phyloP scores from a whole-genome alignment of 2,797 vertebrate genomes.

The Halcyon badia region DNA sequence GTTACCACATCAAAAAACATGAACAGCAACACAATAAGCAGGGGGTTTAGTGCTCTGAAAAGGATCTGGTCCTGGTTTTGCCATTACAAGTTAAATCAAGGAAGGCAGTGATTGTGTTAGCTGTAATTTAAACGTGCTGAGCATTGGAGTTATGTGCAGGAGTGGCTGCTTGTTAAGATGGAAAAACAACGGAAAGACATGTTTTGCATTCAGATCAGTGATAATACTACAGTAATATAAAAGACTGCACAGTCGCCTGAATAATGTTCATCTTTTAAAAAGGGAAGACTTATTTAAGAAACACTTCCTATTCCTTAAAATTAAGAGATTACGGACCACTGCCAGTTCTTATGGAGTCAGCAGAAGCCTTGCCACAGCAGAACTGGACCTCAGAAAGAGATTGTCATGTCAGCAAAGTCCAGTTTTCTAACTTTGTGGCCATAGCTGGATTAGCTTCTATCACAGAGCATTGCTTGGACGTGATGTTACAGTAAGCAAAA shows the following conservation, averaged over 20 bases:
- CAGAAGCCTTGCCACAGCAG: not conserved
- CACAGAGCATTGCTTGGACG: not conserved
- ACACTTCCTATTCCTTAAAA: not conserved
- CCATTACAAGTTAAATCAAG: conserved; percentile 46
- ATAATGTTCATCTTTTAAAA: not conserved
- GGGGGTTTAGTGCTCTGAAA: not conserved
- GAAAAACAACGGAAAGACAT: conserved; percentile 39
- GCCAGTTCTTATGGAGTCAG: not conserved
- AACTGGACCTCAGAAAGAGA: not conserved
- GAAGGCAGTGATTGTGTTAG: conserved; percentile 44
- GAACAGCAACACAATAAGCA: not conserved
- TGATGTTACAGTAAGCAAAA: not conserved
- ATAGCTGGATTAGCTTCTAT: not conserved
- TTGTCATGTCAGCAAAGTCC: not conserved
- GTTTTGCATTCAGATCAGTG: conserved; percentile 55
- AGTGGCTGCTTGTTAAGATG: conserved; percentile 31
- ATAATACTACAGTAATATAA: conserved; percentile 50
- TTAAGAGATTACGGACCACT: not conserved
- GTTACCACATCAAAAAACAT: conserved; percentile 33
- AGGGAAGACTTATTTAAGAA: conserved; percentile 43
- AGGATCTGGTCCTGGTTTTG: conserved; percentile 50
- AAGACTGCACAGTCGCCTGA: conserved; percentile 35
- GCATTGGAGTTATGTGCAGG: not conserved
- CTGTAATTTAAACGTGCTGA: conserved; percentile 58
- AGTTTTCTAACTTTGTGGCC: not conserved